Evolutionary conservation across 2,797 vertebrate species (phyloP), one percentile per base, ranked within the genome.

Genomic region (Loris lydekkerianus): DNA sequence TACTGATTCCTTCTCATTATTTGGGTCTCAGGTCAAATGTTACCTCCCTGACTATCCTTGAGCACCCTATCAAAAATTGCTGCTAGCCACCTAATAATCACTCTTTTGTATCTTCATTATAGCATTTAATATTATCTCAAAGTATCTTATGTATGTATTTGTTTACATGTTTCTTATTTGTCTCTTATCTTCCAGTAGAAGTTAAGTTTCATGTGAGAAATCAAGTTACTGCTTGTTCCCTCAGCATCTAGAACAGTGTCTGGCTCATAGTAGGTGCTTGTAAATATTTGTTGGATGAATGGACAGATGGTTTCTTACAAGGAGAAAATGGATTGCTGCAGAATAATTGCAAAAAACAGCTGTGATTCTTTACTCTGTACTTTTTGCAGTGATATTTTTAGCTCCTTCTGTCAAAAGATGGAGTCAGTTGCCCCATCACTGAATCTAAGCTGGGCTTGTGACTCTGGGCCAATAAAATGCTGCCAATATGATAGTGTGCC

Each of bases 221-320:
- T 53, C 49, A 53, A 53, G 49, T 88, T 43, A 27, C 17, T 49
- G 29, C 17, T 56, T 70, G 27, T 37, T 53, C 81, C 40, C 20
- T 92, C 2, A 87, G 58, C 49, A 77, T 20, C 86, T 53, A 3
- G 9, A 31, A 61, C 6, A 34, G n/a, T 46, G 56, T 23, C 80
- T 82, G 37, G 31, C 29, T 46, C 7, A 4, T 27, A 61, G n/a
- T 40, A 65, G 31, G 56, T 23, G 7, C 58, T 78, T 53, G 8
- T 34, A 89, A 65, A 72, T 86, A 82, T 34, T 63, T 83, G 40
- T 34, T 63, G 43, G 46, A 72, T 85, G 82, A 95, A 56, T 27
- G 18, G 46, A 65, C 37, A 46, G 34, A 63, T 63, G 15, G 29
- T 56, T 87, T 93, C 23, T 76, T 80, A 2, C 34, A 31, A 93